These are phyloP conservation scores for Linyphia triangularis DNA, from an alignment of 2,888 invertebrate species.

Conservation along the genomic window DNA sequence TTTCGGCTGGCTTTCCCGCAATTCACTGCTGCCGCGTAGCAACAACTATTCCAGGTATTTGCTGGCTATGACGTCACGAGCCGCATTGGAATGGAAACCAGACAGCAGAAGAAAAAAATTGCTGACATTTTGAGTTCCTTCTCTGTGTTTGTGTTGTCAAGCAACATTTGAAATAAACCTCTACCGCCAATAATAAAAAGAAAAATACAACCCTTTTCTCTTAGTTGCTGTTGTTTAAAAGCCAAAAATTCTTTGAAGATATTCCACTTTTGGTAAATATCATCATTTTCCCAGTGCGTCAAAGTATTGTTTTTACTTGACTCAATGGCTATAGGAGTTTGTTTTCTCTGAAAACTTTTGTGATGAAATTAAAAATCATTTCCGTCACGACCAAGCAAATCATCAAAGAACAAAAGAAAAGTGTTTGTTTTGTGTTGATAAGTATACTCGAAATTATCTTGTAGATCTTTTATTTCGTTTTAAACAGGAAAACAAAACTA, in stretches of 20 bases:
- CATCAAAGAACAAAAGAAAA: too few species aligned
- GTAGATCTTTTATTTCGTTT: background rate
- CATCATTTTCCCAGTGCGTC: background rate
- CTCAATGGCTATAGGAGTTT: conserved; percentile 34
- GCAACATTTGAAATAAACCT: conserved; percentile 1
- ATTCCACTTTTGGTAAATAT: conserved; percentile 28
- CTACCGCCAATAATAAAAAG: conserved; percentile 11
- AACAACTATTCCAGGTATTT: background rate
- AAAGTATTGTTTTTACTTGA: conserved; percentile 30
- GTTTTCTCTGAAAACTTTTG: conserved; percentile 22
- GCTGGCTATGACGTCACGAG: conserved; percentile 48
- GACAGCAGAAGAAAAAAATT: conserved; percentile 67
- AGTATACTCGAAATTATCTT: too few species aligned
- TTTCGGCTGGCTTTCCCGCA: conserved; percentile 22
- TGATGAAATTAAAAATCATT: conserved; percentile 28
- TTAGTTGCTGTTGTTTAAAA: too few species aligned
- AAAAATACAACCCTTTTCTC: conserved; percentile 24
- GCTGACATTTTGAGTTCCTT: conserved; percentile 29
- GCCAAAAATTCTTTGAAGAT: background rate
- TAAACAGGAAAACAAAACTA: background rate
- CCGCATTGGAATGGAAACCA: conserved; percentile 31
- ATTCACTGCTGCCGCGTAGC: conserved; percentile 24
- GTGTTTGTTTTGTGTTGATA: too few species aligned
- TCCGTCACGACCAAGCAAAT: too few species aligned
- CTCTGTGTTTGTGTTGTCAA: conserved; percentile 48